Percentiles rank a stretch among this genome's conserved stretches.
phyloP scores from a whole-genome alignment of 2,888 invertebrate genomes.

The Cheilosia grossa region DNA sequence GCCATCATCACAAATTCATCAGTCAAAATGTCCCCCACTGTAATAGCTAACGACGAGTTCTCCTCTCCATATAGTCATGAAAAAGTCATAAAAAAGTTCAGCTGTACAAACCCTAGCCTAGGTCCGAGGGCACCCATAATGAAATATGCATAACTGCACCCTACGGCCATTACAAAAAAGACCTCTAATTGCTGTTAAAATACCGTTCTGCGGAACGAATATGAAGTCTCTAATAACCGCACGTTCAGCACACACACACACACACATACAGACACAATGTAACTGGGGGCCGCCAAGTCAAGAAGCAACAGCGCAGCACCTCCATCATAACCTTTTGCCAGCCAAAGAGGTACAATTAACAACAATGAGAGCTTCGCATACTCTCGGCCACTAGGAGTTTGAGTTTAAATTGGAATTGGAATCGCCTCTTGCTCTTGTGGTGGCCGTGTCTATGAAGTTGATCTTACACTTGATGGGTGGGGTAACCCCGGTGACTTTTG shows the following conservation, averaged over 20 bases:
- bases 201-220: conserved; percentile 72
- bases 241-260: conserved; percentile 34
- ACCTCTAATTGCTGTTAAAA: conserved; percentile 72
- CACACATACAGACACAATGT: conserved; percentile 21
- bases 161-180: conserved; percentile 60
- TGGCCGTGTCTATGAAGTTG: conserved; percentile 24
- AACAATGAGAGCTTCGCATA: conserved; percentile 55
- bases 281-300: conserved; percentile 15
- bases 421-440: conserved; percentile 1
- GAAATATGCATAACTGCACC: conserved; percentile 74
- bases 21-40: conserved; percentile 8
- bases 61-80: conserved; percentile 13
- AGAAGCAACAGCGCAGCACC: conserved; percentile 1
- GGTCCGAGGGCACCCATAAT: conserved; percentile 49
- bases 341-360: conserved; percentile 59
- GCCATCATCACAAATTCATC: conserved; percentile 35
- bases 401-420: conserved; percentile 11
- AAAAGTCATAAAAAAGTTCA: conserved; percentile 30
- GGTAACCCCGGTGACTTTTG: conserved; percentile 35
- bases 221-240: conserved; percentile 69
- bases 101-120: neutral
- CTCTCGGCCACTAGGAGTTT: conserved; percentile 9
- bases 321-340: conserved; percentile 43
- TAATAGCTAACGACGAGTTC: conserved; percentile 7
- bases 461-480: conserved; percentile 53